These are phyloP conservation scores for Kryptolebias marmoratus DNA, from an alignment of 2,113 vertebrate species.

Conservation along the genomic window DNA sequence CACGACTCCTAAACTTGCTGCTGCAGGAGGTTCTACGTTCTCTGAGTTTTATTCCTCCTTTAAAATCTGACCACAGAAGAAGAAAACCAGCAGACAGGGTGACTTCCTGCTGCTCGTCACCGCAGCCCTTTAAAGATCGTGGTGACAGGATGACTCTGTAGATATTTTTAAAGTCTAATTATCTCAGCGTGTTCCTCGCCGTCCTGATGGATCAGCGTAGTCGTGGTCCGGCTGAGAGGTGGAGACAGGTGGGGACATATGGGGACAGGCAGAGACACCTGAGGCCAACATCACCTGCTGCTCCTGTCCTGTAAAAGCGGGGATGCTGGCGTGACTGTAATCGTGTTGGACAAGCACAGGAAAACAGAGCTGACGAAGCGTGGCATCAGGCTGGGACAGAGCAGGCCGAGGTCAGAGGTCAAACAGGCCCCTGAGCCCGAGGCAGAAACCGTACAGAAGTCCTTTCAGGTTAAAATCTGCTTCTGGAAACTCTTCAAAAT, in stretches of 20 bases:
- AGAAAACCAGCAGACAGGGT: constrained; percentile 6
- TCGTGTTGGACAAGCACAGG: constrained; percentile 23
- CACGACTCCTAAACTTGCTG: not conserved
- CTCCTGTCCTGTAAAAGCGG: not conserved
- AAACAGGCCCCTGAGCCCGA: not conserved
- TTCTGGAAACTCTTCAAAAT: too few relatives aligned
- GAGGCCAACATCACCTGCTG: constrained; percentile 17
- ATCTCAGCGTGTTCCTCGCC: not conserved
- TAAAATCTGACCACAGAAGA: too few relatives aligned
- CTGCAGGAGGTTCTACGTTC: too few relatives aligned
- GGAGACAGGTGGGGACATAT: not conserved
- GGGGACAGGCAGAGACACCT: not conserved
- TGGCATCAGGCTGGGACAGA: constrained; percentile 16
- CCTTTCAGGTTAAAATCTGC: not conserved
- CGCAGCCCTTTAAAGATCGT: not conserved
- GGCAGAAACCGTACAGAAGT: too few relatives aligned
- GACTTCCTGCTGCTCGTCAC: constrained; percentile 31
- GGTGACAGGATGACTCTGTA: constrained; percentile 5
- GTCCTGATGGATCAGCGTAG: constrained; percentile 7
- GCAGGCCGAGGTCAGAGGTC: constrained; percentile 14
- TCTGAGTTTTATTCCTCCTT: too few relatives aligned
- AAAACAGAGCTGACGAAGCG: not conserved
- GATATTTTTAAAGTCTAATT: constrained; percentile 37
- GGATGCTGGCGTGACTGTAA: not conserved
- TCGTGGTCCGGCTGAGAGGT: constrained; percentile 12